Percentiles rank a stretch among this genome's conserved stretches.
These are phyloP conservation scores for Phrixothrix hirtus DNA, from an alignment of 2,888 invertebrate species.

Conservation along the genomic window DNA sequence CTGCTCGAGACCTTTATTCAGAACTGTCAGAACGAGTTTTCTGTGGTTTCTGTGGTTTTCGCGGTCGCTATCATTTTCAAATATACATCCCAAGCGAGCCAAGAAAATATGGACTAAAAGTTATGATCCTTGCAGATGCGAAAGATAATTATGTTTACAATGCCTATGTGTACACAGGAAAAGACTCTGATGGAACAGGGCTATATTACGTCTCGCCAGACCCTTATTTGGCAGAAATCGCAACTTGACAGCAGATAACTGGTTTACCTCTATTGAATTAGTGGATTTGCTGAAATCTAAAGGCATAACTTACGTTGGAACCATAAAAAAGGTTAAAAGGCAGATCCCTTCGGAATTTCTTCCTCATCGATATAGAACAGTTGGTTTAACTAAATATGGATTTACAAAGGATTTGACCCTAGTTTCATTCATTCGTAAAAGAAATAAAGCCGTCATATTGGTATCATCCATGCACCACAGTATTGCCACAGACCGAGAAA, in stretches of 20 bases:
- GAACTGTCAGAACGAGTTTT: constrained; percentile 2
- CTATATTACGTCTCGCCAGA: constrained; percentile 10
- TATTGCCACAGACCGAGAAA: constrained; percentile 29
- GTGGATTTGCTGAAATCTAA: too few species aligned
- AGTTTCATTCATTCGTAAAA: constrained; percentile 34
- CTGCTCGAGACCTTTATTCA: background rate
- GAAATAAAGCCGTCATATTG: too few species aligned
- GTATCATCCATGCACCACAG: too few species aligned
- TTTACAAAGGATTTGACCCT: too few species aligned
- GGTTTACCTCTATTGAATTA: too few species aligned
- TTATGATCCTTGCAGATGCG: constrained; percentile 24
- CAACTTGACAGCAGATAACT: too few species aligned
- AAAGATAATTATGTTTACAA: constrained; percentile 9
- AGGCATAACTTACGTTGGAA: too few species aligned
- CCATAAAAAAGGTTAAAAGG: constrained; percentile 26
- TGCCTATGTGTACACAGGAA: constrained; percentile 15
- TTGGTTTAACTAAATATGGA: constrained; percentile 24
- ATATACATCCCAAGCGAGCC: constrained; percentile 19
- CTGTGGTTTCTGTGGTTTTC: background rate
- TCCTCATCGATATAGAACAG: constrained; percentile 12
- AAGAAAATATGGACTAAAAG: constrained; percentile 25
- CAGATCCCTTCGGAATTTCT: constrained; percentile 35
- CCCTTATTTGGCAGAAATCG: constrained; percentile 14
- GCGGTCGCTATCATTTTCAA: constrained; percentile 11
- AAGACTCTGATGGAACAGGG: constrained; percentile 13